Conservation (phyloP, 2,888 invertebrate species). For the Gari tellinella region DNA sequence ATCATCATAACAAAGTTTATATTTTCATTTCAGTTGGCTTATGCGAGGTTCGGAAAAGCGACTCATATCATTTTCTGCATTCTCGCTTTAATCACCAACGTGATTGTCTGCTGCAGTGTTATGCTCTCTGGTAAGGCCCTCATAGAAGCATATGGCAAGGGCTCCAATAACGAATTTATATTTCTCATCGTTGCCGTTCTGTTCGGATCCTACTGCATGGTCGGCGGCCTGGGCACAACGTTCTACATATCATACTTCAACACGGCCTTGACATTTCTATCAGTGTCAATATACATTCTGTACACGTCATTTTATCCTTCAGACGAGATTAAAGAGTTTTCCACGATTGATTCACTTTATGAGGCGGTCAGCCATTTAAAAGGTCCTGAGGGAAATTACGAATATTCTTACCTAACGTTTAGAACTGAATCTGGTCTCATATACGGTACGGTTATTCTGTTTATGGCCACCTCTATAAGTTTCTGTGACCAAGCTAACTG, state of each 20-base stretch:
- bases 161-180: slow-evolving; percentile 74
- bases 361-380: slow-evolving; percentile 63
- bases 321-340: slow-evolving; percentile 33
- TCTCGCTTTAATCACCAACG: slow-evolving; percentile 74
- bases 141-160: slow-evolving; percentile 69
- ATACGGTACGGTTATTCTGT: slow-evolving; percentile 65
- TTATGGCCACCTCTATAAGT: slow-evolving; percentile 65
- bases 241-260: slow-evolving; percentile 81
- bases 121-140: slow-evolving; percentile 70
- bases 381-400: slow-evolving; percentile 71
- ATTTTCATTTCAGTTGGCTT: slow-evolving; percentile 66
- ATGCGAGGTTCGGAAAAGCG: slow-evolving; percentile 74
- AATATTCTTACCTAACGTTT: slow-evolving; percentile 71
- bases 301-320: slow-evolving; percentile 61
- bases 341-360: slow-evolving; percentile 63
- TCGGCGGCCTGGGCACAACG: slow-evolving; percentile 78
- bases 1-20: too few species aligned
- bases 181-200: slow-evolving; percentile 63
- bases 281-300: slow-evolving; percentile 70
- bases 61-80: slow-evolving; percentile 75
- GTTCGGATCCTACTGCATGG: slow-evolving; percentile 75
- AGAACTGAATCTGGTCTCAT: slow-evolving; percentile 69
- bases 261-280: slow-evolving; percentile 74
- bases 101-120: slow-evolving; percentile 70
- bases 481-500: slow-evolving; percentile 80